Base-by-base conservation (phyloP, 2,888 invertebrate species). In the Diploptera punctata region DNA sequence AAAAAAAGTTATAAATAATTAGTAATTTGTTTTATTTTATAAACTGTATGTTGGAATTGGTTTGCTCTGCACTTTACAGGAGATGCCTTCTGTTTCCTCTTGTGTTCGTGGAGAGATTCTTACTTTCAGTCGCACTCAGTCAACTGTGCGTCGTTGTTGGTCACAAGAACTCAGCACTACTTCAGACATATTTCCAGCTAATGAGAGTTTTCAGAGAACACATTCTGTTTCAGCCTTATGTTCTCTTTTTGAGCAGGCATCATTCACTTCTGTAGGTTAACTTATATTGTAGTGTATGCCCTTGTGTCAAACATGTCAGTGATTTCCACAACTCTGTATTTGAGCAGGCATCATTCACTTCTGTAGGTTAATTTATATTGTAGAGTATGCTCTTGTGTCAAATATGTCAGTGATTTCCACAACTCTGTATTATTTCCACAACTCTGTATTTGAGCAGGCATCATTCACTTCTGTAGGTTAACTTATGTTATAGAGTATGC, bases 51-150 rank as follows among this genome's bases (percentile, higher is more conserved):
- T n/a, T n/a, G n/a, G n/a, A n/a, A n/a, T 52, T 52, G 52, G 52
- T 29, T 57, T 43, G 7, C 33, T 47, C n/a, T 65, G 29, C 16
- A n/a, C 16, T 47, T 52, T 57, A 24, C 68, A 68, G 68, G 68
- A 68, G 24, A 68, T 68, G 57, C 57, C 68, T 60, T 68, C 68
- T 21, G 26, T 29, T 47, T 65, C 68, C 38, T 31, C 33, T 33
- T 38, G 38, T 29, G 57, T 68, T 24, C 68, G 68, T 24, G 57
- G 24, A 43, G 57, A 54, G 57, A 54, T 57, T 38, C 38, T 68
- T 18, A n/a, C 54, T 31, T 43, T 24, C n/a, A 68, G 57, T 57
- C 68, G 44, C 54, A 52, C 38, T 57, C 68, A 57, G 68, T 19
- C 57, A 9, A n/a, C 54, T 38, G 52, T 57, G 26, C 57, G 43